Conservation (phyloP, 2,888 invertebrate genomes). For the Zeuzera pyrina region DNA sequence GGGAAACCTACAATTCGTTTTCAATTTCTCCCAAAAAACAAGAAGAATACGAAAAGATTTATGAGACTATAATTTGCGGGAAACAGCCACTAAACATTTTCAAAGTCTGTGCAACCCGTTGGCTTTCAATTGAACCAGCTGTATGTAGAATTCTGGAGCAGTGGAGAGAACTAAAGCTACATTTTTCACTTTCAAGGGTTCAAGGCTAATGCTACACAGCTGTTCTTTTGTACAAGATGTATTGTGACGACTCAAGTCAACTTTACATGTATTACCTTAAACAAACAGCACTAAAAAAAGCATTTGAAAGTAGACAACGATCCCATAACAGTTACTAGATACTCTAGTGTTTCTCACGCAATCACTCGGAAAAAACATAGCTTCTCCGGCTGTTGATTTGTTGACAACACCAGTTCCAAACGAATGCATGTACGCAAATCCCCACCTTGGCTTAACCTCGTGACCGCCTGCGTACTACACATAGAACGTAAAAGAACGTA, state of each 20-base stretch:
- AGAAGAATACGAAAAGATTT: conserved; percentile 8
- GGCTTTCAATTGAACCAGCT: conserved; percentile 12
- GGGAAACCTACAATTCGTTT: not conserved
- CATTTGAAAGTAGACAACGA: too few relatives aligned
- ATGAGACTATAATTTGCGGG: conserved; percentile 14
- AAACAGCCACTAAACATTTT: conserved; percentile 16
- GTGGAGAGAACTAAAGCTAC: conserved; percentile 18
- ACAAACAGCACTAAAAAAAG: not conserved
- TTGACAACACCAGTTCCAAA: too few relatives aligned
- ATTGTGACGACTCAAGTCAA: not conserved
- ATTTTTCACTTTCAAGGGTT: conserved; percentile 4
- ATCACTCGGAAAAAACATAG: too few relatives aligned
- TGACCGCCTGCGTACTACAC: too few relatives aligned
- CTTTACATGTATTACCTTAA: not conserved
- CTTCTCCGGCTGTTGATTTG: too few relatives aligned
- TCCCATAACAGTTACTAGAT: too few relatives aligned
- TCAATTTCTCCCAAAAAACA: not conserved
- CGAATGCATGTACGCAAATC: too few relatives aligned
- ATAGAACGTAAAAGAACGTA: too few relatives aligned
- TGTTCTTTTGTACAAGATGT: not conserved
- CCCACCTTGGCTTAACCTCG: too few relatives aligned
- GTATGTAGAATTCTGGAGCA: conserved; percentile 22
- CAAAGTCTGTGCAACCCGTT: conserved; percentile 19
- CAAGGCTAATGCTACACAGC: not conserved
- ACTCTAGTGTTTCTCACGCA: too few relatives aligned